Percentiles rank a stretch among this genome's conserved stretches.
These are phyloP conservation scores for Telmatochromis bifrenatus DNA, from an alignment of 2,113 vertebrate genomes.

Conservation along the genomic window DNA sequence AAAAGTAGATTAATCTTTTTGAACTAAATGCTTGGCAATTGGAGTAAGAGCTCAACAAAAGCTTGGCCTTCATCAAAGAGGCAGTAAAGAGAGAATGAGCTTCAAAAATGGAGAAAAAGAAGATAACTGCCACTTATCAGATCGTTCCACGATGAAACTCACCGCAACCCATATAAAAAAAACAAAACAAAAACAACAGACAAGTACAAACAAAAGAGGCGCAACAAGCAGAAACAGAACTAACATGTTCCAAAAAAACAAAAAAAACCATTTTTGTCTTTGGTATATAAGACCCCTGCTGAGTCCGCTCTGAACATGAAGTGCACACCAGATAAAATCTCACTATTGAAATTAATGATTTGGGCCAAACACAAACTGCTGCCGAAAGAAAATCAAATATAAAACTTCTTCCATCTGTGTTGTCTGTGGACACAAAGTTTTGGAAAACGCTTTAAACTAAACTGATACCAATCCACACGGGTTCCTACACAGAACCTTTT, in stretches of 20 bases:
- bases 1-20: background rate
- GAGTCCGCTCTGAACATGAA: background rate
- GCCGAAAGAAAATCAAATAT: slow-evolving; percentile 7
- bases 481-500: slow-evolving; percentile 4
- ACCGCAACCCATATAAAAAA: background rate
- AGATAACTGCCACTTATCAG: slow-evolving; percentile 22
- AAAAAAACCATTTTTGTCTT: background rate
- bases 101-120: background rate
- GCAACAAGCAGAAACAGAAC: background rate
- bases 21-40: background rate
- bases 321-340: background rate
- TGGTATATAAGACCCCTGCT: background rate
- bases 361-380: background rate
- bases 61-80: slow-evolving; percentile 8
- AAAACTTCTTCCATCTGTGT: background rate
- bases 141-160: slow-evolving; percentile 23
- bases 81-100: background rate
- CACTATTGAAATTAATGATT: background rate
- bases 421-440: background rate
- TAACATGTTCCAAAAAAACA: background rate
- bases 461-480: background rate
- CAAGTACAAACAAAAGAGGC: background rate
- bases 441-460: background rate
- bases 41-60: background rate
- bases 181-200: background rate